These are phyloP conservation scores for Eleginops maclovinus DNA, from an alignment of 2,113 vertebrate genomes.

Conservation along the genomic window DNA sequence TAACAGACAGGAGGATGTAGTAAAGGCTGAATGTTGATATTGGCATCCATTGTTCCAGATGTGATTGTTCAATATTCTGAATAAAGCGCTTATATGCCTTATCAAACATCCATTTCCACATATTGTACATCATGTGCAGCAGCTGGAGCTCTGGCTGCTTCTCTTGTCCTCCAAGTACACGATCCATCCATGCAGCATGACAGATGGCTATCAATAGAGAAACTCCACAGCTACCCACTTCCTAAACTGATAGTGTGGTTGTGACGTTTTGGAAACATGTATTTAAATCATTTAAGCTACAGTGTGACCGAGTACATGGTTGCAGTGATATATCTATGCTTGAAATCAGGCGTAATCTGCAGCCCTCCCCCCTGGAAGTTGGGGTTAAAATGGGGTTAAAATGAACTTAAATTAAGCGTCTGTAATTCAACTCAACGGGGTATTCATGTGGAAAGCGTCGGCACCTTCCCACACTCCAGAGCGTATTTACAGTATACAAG, in stretches of 20 bases:
- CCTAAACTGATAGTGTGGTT: conserved; percentile 46
- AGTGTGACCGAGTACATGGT: conserved; percentile 8
- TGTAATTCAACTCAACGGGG: conserved; percentile 72
- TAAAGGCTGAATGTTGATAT: conserved; percentile 34
- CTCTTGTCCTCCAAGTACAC: conserved; percentile 37
- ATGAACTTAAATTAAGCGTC: conserved; percentile 75
- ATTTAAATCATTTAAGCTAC: conserved; percentile 42
- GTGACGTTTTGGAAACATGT: conserved; percentile 23
- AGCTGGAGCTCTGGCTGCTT: conserved; percentile 40
- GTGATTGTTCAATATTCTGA: conserved; percentile 37
- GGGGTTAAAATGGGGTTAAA: conserved; percentile 39
- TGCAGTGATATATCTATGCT: conserved; percentile 43
- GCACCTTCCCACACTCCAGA: conserved; percentile 75
- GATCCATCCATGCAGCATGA: conserved; percentile 45
- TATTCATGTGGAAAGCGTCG: conserved; percentile 70
- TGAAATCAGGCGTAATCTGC: conserved; percentile 63
- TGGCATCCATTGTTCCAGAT: conserved; percentile 56
- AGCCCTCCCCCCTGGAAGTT: conserved; percentile 5
- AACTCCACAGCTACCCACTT: conserved; percentile 49
- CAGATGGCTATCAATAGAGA: conserved; percentile 57
- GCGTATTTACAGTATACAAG: conserved; percentile 77
- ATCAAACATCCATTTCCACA: conserved; percentile 78
- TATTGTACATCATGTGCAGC: conserved; percentile 74
- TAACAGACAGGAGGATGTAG: conserved; percentile 1
- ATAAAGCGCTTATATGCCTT: conserved; percentile 32